These are phyloP conservation scores for Sisyra nigra DNA, from an alignment of 2,888 invertebrate species.

Conservation along the genomic window DNA sequence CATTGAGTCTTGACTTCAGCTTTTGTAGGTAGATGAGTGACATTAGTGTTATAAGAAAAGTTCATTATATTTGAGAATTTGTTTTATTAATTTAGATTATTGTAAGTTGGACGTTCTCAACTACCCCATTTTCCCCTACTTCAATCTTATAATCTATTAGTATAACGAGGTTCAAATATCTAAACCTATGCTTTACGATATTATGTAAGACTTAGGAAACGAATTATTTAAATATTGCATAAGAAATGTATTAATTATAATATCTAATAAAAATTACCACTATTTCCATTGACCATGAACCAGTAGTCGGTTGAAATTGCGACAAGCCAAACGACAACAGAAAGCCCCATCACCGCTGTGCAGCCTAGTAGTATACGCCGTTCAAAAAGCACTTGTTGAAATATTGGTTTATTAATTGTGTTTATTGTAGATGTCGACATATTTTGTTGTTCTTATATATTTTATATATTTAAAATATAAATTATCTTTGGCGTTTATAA, in stretches of 20 bases:
- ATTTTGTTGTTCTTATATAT: conserved; percentile 11
- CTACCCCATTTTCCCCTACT: too few species aligned
- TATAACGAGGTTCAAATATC: too few species aligned
- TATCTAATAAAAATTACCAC: not conserved
- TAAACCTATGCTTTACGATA: too few species aligned
- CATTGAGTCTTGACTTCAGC: too few species aligned
- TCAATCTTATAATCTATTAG: too few species aligned
- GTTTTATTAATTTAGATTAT: too few species aligned
- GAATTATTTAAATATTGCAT: not conserved
- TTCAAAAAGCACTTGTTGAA: conserved; percentile 49
- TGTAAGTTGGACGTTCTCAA: too few species aligned
- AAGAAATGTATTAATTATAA: not conserved
- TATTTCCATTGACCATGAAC: conserved; percentile 25
- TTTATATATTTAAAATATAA: not conserved
- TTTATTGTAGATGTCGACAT: conserved; percentile 48
- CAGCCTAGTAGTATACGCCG: conserved; percentile 54
- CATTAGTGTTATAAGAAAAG: too few species aligned
- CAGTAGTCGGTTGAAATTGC: conserved; percentile 61
- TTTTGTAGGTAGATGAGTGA: too few species aligned
- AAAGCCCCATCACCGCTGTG: conserved; percentile 46
- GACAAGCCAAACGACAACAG: conserved; percentile 51
- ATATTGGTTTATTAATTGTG: conserved; percentile 37
- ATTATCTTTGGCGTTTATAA: too few species aligned
- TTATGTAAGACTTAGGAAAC: too few species aligned
- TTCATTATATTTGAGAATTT: too few species aligned